phyloP scores from a whole-genome alignment of 2,888 invertebrate genomes.

The Harpagoxenus sublaevis region DNA sequence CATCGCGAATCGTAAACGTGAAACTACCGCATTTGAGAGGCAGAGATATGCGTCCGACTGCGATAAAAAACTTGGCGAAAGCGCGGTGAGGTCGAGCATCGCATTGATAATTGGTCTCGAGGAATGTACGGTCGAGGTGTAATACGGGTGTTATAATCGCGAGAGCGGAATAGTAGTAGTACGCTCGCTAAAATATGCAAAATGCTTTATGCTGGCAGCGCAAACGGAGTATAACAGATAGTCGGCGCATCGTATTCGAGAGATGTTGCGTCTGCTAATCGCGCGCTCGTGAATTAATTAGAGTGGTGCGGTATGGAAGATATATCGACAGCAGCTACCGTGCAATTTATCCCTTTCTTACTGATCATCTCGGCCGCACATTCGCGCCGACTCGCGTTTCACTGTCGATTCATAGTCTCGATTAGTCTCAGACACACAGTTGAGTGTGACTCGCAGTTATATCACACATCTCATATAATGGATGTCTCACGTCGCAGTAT shows the following conservation, averaged over 20 bases:
- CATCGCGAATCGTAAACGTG: neutral
- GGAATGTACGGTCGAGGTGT: conserved; percentile 27
- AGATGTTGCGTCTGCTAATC: conserved; percentile 37
- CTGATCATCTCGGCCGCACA: conserved; percentile 18
- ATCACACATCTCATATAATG: neutral
- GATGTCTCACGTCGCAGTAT: neutral
- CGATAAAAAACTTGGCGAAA: conserved; percentile 9
- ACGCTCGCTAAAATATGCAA: conserved; percentile 40
- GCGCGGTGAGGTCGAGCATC: neutral
- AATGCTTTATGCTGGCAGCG: conserved; percentile 19
- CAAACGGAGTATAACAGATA: conserved; percentile 24
- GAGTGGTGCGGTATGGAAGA: conserved; percentile 28
- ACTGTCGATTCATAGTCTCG: neutral
- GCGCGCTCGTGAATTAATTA: conserved; percentile 49
- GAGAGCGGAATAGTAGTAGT: neutral
- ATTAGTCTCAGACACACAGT: neutral
- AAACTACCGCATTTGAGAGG: neutral
- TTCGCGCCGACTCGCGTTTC: conserved; percentile 1
- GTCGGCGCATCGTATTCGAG: conserved; percentile 17
- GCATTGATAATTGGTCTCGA: conserved; percentile 33
- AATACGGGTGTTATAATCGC: conserved; percentile 25
- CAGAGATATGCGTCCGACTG: neutral
- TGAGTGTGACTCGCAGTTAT: neutral
- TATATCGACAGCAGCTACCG: conserved; percentile 24
- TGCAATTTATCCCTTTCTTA: conserved; percentile 44